Base-by-base conservation (phyloP, 2,888 invertebrate species). In the Heliconius ismenius region DNA sequence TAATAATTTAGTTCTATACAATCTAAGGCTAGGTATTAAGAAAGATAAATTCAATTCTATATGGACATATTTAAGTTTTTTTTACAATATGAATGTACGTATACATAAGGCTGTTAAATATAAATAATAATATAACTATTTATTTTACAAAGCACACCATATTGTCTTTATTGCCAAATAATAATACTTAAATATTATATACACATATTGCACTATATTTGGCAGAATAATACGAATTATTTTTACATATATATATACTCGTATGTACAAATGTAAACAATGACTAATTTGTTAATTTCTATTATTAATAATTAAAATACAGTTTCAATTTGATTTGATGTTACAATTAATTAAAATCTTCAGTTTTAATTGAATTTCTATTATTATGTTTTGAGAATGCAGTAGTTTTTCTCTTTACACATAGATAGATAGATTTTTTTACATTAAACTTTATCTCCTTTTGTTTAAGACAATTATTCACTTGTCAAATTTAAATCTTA, bases 121-220 rank as follows among this genome's bases (percentile, higher is more conserved):
- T 60, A 65, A 75, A 60, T 72, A 62, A 67, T 75, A 72, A 36
- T 36, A 74, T 78, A 9, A 32, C 83, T 81, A 70, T 79, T 86
- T 87, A 87, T 86, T 83, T 83, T 89, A 89, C 88, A 92, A 92
- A 92, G 91, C 91, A 92, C 91, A 83, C 85, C 85, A 87, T 92
- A 92, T 92, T 92, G 92, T 92, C 92, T 87, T 90, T 89, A 87
- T 89, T 90, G 86, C 87, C 86, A 86, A 76, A 81, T 70, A 60
- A 63, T 49, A 75, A 49, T 49, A 49, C 18, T 49, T 77, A 43
- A 70, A 67, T 73, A 62, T 54, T 77, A 65, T 72, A 43, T 76
- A 76, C 28, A 73, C 15, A 67, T 43, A 73, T 72, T 60, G 60
- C 36, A 62, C 24, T 60, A 73, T 36, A 43, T 60, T 73, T 60